These are phyloP conservation scores for Phortica variegata DNA, from an alignment of 1,140 invertebrate species.

Conservation along the genomic window DNA sequence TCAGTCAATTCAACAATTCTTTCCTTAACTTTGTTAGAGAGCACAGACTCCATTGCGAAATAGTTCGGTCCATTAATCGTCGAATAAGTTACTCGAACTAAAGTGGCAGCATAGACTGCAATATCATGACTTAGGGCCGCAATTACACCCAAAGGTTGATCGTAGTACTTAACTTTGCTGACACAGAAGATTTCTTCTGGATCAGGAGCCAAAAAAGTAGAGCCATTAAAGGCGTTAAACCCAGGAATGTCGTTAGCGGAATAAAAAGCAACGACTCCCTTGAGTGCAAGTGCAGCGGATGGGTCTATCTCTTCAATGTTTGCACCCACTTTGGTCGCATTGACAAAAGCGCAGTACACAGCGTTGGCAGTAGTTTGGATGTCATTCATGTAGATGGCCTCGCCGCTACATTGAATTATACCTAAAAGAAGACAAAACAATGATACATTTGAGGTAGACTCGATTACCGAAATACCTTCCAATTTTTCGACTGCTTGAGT, in stretches of 20 bases:
- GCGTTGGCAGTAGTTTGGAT: conserved; percentile 60
- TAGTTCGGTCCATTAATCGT: conserved; percentile 19
- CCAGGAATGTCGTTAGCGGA: conserved; percentile 75
- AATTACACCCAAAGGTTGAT: conserved; percentile 74
- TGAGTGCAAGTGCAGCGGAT: conserved; percentile 61
- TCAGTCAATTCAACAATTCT: conserved; percentile 64
- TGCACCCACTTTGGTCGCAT: conserved; percentile 61
- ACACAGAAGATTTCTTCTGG: conserved; percentile 58
- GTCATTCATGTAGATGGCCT: conserved; percentile 69
- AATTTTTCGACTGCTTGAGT: conserved; percentile 75
- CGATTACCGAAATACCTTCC: conserved; percentile 58
- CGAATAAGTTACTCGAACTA: conserved; percentile 69
- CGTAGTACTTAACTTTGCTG: conserved; percentile 64
- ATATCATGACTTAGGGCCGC: conserved; percentile 64
- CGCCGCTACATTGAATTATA: conserved; percentile 71
- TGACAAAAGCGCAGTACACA: conserved; percentile 67
- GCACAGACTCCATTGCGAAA: conserved; percentile 56
- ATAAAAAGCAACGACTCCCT: conserved; percentile 71
- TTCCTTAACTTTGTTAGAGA: conserved; percentile 65
- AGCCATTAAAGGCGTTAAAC: conserved; percentile 61
- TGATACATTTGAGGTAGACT: neutral
- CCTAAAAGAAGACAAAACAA: conserved; percentile 58
- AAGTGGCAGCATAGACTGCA: conserved; percentile 65
- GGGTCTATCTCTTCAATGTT: conserved; percentile 64
- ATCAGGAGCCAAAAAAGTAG: conserved; percentile 23